A percentile compares a stretch with the other conserved stretches of the same genome.
phyloP scores from a whole-genome alignment of 2,797 vertebrate genomes.

The Arrhamphus sclerolepis region DNA sequence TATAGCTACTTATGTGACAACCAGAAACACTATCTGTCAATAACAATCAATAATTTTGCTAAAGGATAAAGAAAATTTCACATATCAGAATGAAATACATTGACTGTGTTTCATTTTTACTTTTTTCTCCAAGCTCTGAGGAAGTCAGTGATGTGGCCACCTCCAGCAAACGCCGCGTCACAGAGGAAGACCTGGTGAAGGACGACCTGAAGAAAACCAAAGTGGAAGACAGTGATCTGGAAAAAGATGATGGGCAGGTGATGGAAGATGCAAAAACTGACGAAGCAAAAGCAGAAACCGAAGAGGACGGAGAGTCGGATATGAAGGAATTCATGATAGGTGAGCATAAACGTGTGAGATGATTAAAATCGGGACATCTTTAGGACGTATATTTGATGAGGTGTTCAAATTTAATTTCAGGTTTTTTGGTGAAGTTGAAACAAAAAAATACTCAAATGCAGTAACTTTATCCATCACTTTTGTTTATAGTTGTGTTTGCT shows the following conservation, averaged over 20 bases:
- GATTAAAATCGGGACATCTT: too few relatives aligned
- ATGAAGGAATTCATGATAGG: slow-evolving; percentile 66
- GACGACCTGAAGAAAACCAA: slow-evolving; percentile 83
- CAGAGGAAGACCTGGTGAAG: slow-evolving; percentile 68
- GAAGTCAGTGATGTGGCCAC: slow-evolving; percentile 64
- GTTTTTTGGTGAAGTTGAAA: too few relatives aligned
- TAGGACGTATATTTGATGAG: too few relatives aligned
- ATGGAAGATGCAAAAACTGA: slow-evolving; percentile 40
- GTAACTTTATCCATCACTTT: too few relatives aligned
- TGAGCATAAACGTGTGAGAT: slow-evolving; percentile 53
- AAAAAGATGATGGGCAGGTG: slow-evolving; percentile 19
- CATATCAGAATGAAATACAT: too few relatives aligned
- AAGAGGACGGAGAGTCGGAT: slow-evolving; percentile 24
- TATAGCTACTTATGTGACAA: neutral
- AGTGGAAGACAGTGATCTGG: slow-evolving; percentile 56
- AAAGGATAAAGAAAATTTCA: too few relatives aligned
- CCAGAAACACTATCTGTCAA: too few relatives aligned
- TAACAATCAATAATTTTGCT: too few relatives aligned
- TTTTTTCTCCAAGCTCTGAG: slow-evolving; percentile 43
- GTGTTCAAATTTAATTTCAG: too few relatives aligned
- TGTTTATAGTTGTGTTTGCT: too few relatives aligned
- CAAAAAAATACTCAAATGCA: too few relatives aligned
- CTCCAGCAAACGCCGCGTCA: slow-evolving; percentile 75
- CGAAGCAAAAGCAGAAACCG: slow-evolving; percentile 35
- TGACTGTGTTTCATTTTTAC: neutral